Evolutionary conservation across 2,113 vertebrate species (phyloP), one percentile per base, ranked within the genome.

Genomic region (Phasianus colchicus): DNA sequence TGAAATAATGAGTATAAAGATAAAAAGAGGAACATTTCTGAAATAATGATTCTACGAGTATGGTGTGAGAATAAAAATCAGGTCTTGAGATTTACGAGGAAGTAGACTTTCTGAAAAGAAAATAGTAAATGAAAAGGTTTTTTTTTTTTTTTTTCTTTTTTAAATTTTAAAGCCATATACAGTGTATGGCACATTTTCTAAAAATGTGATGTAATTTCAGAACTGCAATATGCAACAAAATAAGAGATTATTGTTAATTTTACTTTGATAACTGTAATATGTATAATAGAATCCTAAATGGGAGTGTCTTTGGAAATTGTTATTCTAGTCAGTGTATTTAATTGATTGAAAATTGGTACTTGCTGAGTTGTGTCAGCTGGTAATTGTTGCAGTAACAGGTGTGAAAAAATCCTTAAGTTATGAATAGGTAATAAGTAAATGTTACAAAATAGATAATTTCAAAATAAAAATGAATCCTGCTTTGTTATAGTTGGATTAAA

Each of bases 291-390:
- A 83, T 75, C 65, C 29, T 95, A 42, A 66, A 72, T 64, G 9
- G 10, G 7, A 70, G 38, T 80, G 50, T 10, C 21, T 75, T 83
- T 76, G 13, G 27, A 86, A 83, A 79, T 89, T 30, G 27, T 11
- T 78, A 71, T 83, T 74, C 61, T 74, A 66, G 45, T 86, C 36
- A 75, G 27, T 17, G 29, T 81, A 30, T 84, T 71, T 81, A 60
- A 67, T 54, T 76, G 84, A 60, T 82, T 69, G 47, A 48, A 90
- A 82, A 42, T 90, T 81, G 13, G 63, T 86, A 45, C 40, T 88
- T 89, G 72, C 43, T 88, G 27, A 82, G 43, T 22, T 88, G 27
- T 92, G 40, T 38, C 57, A 86, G 50, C 34, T 95, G 57, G 81
- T 85, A 65, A 82, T 43, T 50, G 22, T 14, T 78, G 24, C 65